Evolutionary conservation across 2,113 vertebrate species (phyloP).

Genomic region (Ascaphus truei): DNA sequence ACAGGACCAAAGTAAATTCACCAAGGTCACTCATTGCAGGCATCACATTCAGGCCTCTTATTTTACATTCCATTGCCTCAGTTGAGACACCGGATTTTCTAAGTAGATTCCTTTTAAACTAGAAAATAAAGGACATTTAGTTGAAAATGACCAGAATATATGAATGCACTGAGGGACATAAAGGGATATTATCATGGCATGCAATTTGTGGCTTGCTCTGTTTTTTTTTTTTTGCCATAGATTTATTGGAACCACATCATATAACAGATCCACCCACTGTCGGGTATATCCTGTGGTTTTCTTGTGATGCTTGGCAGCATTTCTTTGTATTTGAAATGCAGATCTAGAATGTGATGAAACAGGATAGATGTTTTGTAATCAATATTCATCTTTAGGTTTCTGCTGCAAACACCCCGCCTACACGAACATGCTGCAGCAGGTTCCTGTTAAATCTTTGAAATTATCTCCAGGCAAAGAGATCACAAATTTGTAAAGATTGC

Average conservation of each 20-base stretch:
- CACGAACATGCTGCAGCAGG: constrained; percentile 7
- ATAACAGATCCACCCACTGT: neutral
- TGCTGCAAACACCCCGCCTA: constrained; percentile 13
- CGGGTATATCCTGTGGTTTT: neutral
- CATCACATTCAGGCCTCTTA: no score
- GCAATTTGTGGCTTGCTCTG: constrained; percentile 12
- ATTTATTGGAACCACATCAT: neutral
- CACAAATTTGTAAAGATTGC: neutral
- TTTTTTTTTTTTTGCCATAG: neutral
- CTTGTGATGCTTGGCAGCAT: constrained; percentile 13
- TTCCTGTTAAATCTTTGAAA: neutral
- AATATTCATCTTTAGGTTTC: neutral
- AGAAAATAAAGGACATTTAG: neutral
- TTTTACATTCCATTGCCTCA: no score
- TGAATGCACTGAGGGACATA: no score
- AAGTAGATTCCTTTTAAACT: no score
- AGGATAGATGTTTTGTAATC: neutral
- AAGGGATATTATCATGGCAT: constrained; percentile 3
- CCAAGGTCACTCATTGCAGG: no score
- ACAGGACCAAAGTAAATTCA: no score
- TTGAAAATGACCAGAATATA: neutral
- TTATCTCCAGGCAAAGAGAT: constrained; percentile 2
- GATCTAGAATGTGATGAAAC: neutral
- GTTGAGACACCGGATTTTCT: no score
- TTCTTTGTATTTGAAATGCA: neutral